Base-by-base conservation (phyloP, 2,113 vertebrate species). In the Microtus ochrogaster region DNA sequence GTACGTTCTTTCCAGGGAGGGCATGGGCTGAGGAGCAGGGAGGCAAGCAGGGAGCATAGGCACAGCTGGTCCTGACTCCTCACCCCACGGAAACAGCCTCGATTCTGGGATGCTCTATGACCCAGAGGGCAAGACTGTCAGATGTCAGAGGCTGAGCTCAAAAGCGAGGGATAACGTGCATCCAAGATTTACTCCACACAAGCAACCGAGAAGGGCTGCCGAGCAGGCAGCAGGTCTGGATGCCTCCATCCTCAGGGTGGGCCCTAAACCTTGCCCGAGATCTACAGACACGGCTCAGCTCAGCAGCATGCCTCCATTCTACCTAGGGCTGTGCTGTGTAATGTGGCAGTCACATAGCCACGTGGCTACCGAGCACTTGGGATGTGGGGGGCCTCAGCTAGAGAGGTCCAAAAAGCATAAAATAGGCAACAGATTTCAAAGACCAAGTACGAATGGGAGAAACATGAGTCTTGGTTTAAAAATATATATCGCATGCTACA, bases 141-240 rank as follows among this genome's bases (percentile, higher is more conserved):
- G 73, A 52, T 0, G 0, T 41, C 7, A 13, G 73, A 52, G 72
- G 52, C 61, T 52, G 78, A 73, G 0, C 14, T 26, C 30, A 9
- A 66, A 70, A 68, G 8, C 2, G 2, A 58, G 14, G 33, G 61
- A 28, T 41, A 26, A 21, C 0, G 0, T 58, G 39, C 4, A 13
- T 26, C 28, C 14, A 21, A 41, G 39, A 21, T 24, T 49, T 0
- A 0, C 63, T 66, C 61, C 16, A 52, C 41, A 3, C 41, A 3
- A 72, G 78, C 39, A 36, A 3, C 66, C 1, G 13, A 84, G 52
- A 49, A n/a, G 9, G 11, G 61, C 12, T 21, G n/a, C 17, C 49
- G 6, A n/a, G 33, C 2, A 13, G 86, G 26, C 4, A 17, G 55
- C 44, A 0, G 0, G 33, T 41, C 0, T 9, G 52, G 63, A 41